Evolutionary conservation across 2,797 vertebrate species (phyloP).

Genomic region (Fistularia tabacaria): DNA sequence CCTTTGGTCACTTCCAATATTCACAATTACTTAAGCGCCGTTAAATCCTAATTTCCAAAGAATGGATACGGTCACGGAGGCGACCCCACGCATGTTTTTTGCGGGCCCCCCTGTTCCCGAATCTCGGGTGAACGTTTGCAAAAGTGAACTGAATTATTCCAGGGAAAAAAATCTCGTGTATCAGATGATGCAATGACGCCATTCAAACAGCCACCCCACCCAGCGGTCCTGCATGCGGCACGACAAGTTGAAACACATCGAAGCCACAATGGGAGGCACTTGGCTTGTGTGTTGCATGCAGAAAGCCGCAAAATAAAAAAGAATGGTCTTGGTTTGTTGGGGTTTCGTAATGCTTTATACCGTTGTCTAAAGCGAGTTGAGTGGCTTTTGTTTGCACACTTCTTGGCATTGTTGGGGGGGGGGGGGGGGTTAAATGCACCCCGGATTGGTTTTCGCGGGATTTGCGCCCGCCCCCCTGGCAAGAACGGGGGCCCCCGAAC

Average conservation of each 20-base stretch:
- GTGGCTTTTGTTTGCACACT: slow-evolving; percentile 23
- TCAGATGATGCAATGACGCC: slow-evolving; percentile 8
- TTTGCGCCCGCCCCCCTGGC: too few relatives aligned
- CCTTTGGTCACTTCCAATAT: slow-evolving; percentile 43
- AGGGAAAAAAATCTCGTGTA: slow-evolving; percentile 4
- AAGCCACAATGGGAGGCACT: slow-evolving; percentile 12
- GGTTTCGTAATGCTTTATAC: slow-evolving; percentile 36
- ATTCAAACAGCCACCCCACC: slow-evolving; percentile 1
- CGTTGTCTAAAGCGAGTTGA: slow-evolving; percentile 23
- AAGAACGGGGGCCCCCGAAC: too few relatives aligned
- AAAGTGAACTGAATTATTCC: slow-evolving; percentile 12
- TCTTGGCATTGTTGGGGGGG: slow-evolving; percentile 28
- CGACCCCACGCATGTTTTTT: not conserved
- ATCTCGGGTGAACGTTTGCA: not conserved
- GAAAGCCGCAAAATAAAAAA: slow-evolving; percentile 13
- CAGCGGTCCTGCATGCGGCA: not conserved
- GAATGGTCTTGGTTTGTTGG: too few relatives aligned
- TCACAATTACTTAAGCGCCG: slow-evolving; percentile 24
- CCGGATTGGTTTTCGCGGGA: too few relatives aligned
- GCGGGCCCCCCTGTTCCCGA: not conserved
- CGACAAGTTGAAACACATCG: slow-evolving; percentile 43
- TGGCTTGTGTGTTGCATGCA: slow-evolving; percentile 2
- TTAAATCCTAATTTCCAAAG: slow-evolving; percentile 3
- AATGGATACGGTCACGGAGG: slow-evolving; percentile 4
- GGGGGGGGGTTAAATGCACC: slow-evolving; percentile 16